Evolutionary conservation across 1,140 invertebrate species (phyloP).

Genomic region (Mactra quadrangularis): DNA sequence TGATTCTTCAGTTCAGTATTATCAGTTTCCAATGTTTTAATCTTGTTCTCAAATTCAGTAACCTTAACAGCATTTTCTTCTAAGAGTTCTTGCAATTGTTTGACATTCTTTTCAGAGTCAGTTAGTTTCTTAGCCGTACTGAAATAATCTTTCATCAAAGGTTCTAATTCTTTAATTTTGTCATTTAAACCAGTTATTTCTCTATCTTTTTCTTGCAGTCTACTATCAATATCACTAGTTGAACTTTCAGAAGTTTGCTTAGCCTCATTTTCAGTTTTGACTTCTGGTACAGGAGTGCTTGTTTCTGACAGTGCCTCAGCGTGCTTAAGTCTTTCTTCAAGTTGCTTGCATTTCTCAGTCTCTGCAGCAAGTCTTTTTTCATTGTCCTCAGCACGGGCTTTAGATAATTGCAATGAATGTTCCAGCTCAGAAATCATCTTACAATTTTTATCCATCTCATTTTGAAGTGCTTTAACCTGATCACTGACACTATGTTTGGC

Average conservation of each 20-base stretch:
- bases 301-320: not conserved
- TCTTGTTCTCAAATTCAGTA: conserved; percentile 18
- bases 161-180: conserved; percentile 44
- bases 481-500: conserved; percentile 23
- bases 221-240: not conserved
- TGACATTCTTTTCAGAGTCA: conserved; percentile 16
- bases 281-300: not conserved
- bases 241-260: not conserved
- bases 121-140: conserved; percentile 35
- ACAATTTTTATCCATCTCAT: conserved; percentile 46
- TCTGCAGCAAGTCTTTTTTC: conserved; percentile 13
- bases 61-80: conserved; percentile 27
- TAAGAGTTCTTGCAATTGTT: not conserved
- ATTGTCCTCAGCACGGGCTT: not conserved
- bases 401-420: conserved; percentile 24
- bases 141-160: conserved; percentile 53
- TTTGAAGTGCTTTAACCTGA: conserved; percentile 36
- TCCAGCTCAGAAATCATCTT: conserved; percentile 49
- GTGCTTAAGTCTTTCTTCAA: not conserved
- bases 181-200: conserved; percentile 11
- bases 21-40: not conserved
- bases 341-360: not conserved
- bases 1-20: not conserved
- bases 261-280: not conserved
- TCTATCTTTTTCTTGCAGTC: conserved; percentile 9